Evolutionary conservation across 2,113 vertebrate genomes (phyloP).

Genomic region (Caretta caretta): DNA sequence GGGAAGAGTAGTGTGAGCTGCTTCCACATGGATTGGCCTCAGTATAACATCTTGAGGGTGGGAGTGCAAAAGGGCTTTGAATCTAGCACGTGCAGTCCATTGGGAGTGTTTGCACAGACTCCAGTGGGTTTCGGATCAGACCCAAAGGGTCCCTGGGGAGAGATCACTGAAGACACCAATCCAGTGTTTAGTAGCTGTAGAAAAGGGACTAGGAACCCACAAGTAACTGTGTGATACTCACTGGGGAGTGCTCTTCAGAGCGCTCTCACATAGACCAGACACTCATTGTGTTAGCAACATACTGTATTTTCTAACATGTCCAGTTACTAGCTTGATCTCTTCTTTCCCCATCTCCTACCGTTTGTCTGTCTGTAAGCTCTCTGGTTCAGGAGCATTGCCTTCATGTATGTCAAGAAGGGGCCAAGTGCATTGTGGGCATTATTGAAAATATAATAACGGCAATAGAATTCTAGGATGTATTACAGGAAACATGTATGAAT

Average conservation of each 20-base stretch:
- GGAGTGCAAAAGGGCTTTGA: too few species aligned
- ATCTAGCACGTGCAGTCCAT: background rate
- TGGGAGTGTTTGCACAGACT: background rate
- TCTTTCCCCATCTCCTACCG: background rate
- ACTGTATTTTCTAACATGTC: too few species aligned
- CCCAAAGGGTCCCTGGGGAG: accelerated
- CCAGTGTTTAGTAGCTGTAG: accelerated
- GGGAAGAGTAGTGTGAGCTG: too few species aligned
- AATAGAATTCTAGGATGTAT: background rate
- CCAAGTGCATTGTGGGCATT: background rate
- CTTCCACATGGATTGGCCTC: too few species aligned
- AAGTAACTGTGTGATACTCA: background rate
- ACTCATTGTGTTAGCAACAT: too few species aligned
- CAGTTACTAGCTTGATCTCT: background rate
- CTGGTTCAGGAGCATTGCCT: background rate
- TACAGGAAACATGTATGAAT: too few species aligned
- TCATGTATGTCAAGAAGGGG: background rate
- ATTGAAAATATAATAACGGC: background rate
- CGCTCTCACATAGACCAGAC: too few species aligned
- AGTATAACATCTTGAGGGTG: too few species aligned
- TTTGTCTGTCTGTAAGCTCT: background rate
- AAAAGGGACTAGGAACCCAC: background rate
- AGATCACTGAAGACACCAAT: background rate
- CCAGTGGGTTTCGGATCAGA: background rate
- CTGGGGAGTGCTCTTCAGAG: too few species aligned